Conservation (phyloP, 2,797 vertebrate species). For the Chiloscyllium punctatum region DNA sequence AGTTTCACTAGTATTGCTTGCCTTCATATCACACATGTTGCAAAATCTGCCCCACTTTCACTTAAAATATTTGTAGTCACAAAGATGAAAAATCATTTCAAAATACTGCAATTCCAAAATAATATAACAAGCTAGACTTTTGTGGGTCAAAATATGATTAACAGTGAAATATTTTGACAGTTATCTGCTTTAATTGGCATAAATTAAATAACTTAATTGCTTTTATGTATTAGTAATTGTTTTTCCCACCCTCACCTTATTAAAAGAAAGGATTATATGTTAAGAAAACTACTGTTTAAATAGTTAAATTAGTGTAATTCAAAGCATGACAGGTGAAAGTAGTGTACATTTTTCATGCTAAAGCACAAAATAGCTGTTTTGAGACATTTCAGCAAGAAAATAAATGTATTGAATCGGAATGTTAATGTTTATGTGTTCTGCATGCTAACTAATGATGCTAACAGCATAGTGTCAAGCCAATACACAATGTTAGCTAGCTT, state of each 20-base stretch:
- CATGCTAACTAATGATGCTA: neutral
- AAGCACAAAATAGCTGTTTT: slow-evolving; percentile 12
- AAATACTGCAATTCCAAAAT: no score
- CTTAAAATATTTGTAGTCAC: no score
- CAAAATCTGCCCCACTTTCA: neutral
- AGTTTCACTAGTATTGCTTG: neutral
- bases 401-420: neutral
- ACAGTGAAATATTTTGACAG: neutral
- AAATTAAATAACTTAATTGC: neutral
- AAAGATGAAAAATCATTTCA: neutral
- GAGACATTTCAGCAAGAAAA: neutral
- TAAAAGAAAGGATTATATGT: neutral
- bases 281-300: slow-evolving; percentile 4
- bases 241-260: neutral
- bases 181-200: neutral
- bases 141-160: neutral
- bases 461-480: neutral
- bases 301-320: neutral
- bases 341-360: neutral
- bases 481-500: neutral
- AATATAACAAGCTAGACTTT: neutral
- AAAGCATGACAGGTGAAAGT: slow-evolving; percentile 19
- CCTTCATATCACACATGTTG: neutral
- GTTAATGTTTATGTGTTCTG: neutral
- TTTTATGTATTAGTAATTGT: neutral